Evolutionary conservation across 2,888 invertebrate species (phyloP), one percentile per base, ranked within the genome.

Genomic region (Timema podura): DNA sequence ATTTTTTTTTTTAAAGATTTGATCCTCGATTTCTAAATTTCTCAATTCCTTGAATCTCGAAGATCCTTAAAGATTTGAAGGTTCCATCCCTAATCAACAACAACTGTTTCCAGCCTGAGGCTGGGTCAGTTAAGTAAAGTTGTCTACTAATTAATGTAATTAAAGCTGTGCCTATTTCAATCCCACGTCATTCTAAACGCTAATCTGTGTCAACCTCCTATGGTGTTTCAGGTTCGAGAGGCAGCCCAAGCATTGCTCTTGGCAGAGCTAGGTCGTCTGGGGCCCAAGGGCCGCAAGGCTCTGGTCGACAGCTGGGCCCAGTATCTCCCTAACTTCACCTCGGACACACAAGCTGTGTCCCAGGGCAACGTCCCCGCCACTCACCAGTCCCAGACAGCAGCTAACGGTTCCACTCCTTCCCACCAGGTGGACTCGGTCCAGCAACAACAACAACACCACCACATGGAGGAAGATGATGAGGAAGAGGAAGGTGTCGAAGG

Each of bases 271-370:
- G 89, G 92, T 73, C 86, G 95, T 69, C 86, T 96, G 78, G 95
- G 95, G 0, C 88, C 92, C 0, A 94, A 94, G 78, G 98, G 98
- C 0, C 88, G 98, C 16, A 95, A 97, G 81, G 86, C 90, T 0
- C 83, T 99, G 30, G 95, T 99, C 0, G 97, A 98, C 81, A 90
- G 91, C 77, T 99, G 99, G 99, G 92, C 96, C 0, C 95, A 96
- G 74, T 98, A 91, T 83, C 84, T 99, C 30, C 98, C 98, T 0
- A 88, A 92, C 68, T 93, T 93, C 79, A 92, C 91, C 0, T 91
- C 90, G 77, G 92, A 91, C 79, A 71, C 75, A 46, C 70, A 70
- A 48, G 51, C 70, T 68, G 61, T 64, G 90, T 90, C 64, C 91
- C 88, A 76, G 89, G 88, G 0, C 89, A 30, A 30, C 44, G 61